Base-by-base conservation (phyloP, 2,113 vertebrate genomes). In the Heterocephalus glaber region DNA sequence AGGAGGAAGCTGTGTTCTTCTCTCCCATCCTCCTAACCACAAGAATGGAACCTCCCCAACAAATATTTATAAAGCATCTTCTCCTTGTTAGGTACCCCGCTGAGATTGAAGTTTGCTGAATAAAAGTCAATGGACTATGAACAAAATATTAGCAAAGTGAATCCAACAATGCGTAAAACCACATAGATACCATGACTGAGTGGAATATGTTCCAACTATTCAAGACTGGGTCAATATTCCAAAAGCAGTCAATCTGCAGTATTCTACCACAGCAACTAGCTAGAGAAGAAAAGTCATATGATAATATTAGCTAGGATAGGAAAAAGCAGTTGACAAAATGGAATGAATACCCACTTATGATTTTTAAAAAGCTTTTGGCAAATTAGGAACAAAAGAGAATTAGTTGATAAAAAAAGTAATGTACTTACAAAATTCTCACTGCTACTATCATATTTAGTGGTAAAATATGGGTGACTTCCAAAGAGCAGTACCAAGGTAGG, bases 21-120 rank as follows among this genome's bases (percentile, higher is more conserved):
- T 22, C 49, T 26, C 17, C 82, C 11, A 58, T 17, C 8, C 54
- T 90, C 61, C n/a, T 80, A 63, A 28, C 72, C 89, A 80, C 85
- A 92, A 82, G 83, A 86, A 76, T 86, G 76, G 68, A 95, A 65
- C 30, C 41, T 28, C 70, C 49, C 77, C 90, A 66, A 66, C 26
- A 85, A 58, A 90, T n/a, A 65, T 60, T 84, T 92, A 89, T 61
- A 49, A 94, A 96, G 79, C 26, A 63, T 52, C 38, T 33, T 76
- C 38, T 56, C 54, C 14, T 60, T 47, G 35, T 28, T 79, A 82
- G n/a, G 83, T 33, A 60, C 58, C 83, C 2, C 41, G 68, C 19
- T 80, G 72, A 89, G 49, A 92, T 41, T 14, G 52, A 76, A 81
- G 38, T 89, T 63, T 77, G 56, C 35, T 94, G 58, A 81, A 89